Base-by-base conservation (phyloP, 1,140 invertebrate genomes). In the Drosophila lacertosa region DNA sequence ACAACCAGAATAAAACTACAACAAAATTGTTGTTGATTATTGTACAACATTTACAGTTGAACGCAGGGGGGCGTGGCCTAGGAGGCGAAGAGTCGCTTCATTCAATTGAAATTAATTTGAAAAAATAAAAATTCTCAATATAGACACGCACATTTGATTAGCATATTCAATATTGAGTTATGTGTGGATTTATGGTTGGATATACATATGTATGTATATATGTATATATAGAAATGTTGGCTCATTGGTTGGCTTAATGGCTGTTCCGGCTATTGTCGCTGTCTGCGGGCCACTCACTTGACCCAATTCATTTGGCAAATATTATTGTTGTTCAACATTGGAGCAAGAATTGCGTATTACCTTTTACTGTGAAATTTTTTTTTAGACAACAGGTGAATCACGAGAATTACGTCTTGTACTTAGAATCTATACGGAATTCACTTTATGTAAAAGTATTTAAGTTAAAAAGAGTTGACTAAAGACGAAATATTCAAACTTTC, bases 11-110 rank as follows among this genome's bases (percentile, higher is more conserved):
- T 37, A 33, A 35, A 54, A 18, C 15, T 24, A 59, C 22, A 33
- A 20, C 15, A 37, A 63, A 60, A 68, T 50, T 60, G 13, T 48
- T 57, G 57, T 66, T 42, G 60, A 77, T 80, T 80, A 83, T 84
- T 84, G 79, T 83, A 86, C 81, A 86, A 86, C 81, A 79, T 86
- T 88, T 86, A 86, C 81, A 88, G 81, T 86, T 77, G 62, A 54
- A 35, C 44, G 29, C 20, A n/a, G 7, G 51, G 51, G 7, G 51
- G 51, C 35, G 35, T 40, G 20, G 13, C 35, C 11, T 3, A n/a
- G 3, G 7, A 22, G 51, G 18, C 2, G 9, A 7, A 4, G 20
- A 24, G 51, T 42, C 42, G 67, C 44, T 76, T 81, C 74, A 84
- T 83, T 83, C 75, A 79, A 53, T 54, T 64, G 4, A 39, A 66